Conservation (phyloP, 2,888 invertebrate species). For the Neoitamus cyanurus region DNA sequence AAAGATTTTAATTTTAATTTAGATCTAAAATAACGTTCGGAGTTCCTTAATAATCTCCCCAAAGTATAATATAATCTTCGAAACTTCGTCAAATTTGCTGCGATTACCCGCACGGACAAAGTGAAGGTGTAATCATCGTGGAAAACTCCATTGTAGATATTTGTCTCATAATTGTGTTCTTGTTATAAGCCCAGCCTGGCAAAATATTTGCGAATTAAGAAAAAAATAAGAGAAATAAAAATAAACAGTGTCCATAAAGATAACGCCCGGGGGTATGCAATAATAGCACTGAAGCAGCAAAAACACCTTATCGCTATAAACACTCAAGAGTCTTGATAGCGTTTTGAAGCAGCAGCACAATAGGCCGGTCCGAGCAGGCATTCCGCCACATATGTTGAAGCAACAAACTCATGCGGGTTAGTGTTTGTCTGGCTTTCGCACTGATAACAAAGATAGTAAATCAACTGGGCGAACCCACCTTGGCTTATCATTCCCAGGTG, state of each 20-base stretch:
- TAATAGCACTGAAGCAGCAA: background rate
- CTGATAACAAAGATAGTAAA: background rate
- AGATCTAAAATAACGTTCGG: too few species aligned
- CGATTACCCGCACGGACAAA: too few species aligned
- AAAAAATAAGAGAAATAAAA: background rate
- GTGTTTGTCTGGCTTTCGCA: background rate
- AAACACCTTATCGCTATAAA: background rate
- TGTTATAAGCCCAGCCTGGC: background rate
- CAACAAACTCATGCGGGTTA: background rate
- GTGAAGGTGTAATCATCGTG: background rate
- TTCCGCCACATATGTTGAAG: background rate
- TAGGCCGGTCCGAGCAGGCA: background rate
- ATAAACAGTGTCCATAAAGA: background rate
- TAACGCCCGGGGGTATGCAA: background rate
- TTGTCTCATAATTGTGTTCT: background rate
- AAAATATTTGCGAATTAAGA: background rate
- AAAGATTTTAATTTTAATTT: too few species aligned
- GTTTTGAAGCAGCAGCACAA: background rate
- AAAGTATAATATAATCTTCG: too few species aligned
- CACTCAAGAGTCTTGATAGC: background rate
- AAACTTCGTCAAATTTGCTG: too few species aligned
- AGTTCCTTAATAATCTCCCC: too few species aligned
- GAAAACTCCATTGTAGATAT: background rate
- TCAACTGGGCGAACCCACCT: background rate
- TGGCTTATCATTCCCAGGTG: background rate